Evolutionary conservation across 1,140 invertebrate species (phyloP).

Genomic region (Epicauta chinensis): DNA sequence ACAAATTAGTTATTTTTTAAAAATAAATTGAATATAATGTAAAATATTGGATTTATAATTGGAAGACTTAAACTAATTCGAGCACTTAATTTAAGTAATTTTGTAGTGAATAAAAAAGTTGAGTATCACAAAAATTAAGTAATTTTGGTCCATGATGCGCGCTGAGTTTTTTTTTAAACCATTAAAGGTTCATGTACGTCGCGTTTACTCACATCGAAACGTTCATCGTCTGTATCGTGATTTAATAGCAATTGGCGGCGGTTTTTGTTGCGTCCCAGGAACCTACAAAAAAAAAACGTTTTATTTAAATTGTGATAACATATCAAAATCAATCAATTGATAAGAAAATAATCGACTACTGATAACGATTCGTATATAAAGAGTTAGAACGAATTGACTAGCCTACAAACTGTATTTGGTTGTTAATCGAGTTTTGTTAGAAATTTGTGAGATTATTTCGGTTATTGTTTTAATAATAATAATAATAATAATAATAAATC

Average conservation of each 20-base stretch:
- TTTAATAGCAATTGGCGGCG: slow-evolving; percentile 4
- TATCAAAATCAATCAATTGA: not conserved
- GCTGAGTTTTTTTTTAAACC: not conserved
- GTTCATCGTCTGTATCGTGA: slow-evolving; percentile 8
- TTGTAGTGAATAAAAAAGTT: too few species aligned
- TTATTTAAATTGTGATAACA: slow-evolving; percentile 3
- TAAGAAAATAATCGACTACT: not conserved
- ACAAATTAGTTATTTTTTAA: too few species aligned
- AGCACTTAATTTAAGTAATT: too few species aligned
- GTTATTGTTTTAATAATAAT: too few species aligned
- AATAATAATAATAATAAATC: too few species aligned
- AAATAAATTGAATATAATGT: too few species aligned
- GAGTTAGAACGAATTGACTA: not conserved
- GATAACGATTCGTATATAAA: not conserved
- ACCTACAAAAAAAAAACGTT: slow-evolving; percentile 8
- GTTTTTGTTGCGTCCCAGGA: slow-evolving; percentile 6
- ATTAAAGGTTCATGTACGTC: slow-evolving; percentile 6
- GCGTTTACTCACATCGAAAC: slow-evolving; percentile 3
- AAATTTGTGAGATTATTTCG: too few species aligned
- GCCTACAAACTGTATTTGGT: too few species aligned
- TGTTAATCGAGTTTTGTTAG: too few species aligned
- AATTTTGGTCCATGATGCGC: not conserved
- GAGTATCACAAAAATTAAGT: slow-evolving; percentile 13
- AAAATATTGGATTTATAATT: too few species aligned
- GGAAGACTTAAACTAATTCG: too few species aligned